These are phyloP conservation scores for Anabas testudineus DNA, from an alignment of 2,797 vertebrate genomes.

Conservation along the genomic window DNA sequence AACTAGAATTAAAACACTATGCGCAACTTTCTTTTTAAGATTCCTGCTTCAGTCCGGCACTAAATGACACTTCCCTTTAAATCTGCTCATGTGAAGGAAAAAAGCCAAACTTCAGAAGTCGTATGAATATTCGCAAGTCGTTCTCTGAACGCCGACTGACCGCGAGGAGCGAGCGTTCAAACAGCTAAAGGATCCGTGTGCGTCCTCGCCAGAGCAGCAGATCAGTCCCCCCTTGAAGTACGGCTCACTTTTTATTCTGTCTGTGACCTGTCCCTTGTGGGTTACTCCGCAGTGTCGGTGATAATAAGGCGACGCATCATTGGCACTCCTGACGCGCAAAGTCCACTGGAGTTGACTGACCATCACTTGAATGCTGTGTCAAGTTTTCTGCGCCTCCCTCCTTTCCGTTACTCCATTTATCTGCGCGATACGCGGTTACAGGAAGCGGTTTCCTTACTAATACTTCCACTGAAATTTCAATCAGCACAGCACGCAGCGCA, in stretches of 20 bases:
- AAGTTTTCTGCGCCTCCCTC: slow-evolving; percentile 66
- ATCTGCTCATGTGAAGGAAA: slow-evolving; percentile 52
- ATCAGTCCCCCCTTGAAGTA: slow-evolving; percentile 46
- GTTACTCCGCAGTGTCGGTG: slow-evolving; percentile 78
- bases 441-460: slow-evolving; percentile 72
- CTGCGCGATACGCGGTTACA: slow-evolving; percentile 71
- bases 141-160: slow-evolving; percentile 69
- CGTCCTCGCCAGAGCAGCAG: slow-evolving; percentile 59
- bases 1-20: slow-evolving; percentile 21
- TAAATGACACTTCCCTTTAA: slow-evolving; percentile 43
- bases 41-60: slow-evolving; percentile 33
- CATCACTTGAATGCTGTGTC: slow-evolving; percentile 57
- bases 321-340: slow-evolving; percentile 50
- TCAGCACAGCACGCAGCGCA: slow-evolving; percentile 42
- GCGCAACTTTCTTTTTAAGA: slow-evolving; percentile 36
- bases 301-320: slow-evolving; percentile 78
- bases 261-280: slow-evolving; percentile 83
- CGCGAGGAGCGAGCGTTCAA: slow-evolving; percentile 69
- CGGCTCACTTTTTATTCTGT: slow-evolving; percentile 83
- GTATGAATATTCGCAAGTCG: slow-evolving; percentile 70
- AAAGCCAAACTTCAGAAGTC: slow-evolving; percentile 60
- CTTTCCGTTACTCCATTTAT: slow-evolving; percentile 75
- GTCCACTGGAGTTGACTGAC: slow-evolving; percentile 61
- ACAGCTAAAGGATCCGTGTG: slow-evolving; percentile 64
- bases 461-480: slow-evolving; percentile 75